phyloP scores from a whole-genome alignment of 2,797 vertebrate species.

The Trematomus bernacchii region DNA sequence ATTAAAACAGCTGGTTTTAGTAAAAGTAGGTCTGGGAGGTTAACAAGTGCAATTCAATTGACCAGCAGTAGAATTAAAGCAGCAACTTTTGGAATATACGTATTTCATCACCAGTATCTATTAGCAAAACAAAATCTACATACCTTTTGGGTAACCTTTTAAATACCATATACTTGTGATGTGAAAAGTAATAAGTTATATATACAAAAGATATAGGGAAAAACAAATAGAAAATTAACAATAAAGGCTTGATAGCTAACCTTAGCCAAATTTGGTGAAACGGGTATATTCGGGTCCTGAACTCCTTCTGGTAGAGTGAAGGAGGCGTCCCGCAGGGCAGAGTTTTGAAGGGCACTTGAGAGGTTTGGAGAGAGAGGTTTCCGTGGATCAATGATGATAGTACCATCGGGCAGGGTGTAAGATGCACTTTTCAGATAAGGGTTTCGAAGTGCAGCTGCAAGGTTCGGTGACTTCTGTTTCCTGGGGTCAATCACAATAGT shows the following conservation, averaged over 20 bases:
- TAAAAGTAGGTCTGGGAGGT: background rate
- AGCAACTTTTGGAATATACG: background rate
- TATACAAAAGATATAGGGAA: background rate
- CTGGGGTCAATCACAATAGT: constrained; percentile 80
- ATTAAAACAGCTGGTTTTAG: constrained; percentile 31
- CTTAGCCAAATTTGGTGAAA: constrained; percentile 75
- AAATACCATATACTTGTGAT: background rate
- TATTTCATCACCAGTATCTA: constrained; percentile 1
- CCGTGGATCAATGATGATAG: constrained; percentile 83
- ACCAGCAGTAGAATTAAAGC: constrained; percentile 9
- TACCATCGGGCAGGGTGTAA: constrained; percentile 85
- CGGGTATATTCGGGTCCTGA: constrained; percentile 72
- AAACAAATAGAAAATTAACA: background rate
- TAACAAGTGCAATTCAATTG: constrained; percentile 15
- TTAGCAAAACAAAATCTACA: background rate
- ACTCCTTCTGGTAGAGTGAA: constrained; percentile 74
- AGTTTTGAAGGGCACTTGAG: constrained; percentile 71
- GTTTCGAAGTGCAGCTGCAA: constrained; percentile 82
- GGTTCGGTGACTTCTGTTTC: constrained; percentile 74
- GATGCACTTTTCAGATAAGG: constrained; percentile 79
- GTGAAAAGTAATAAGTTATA: background rate
- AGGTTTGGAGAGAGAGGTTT: constrained; percentile 81
- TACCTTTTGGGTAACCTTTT: constrained; percentile 6
- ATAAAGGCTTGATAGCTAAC: constrained; percentile 46
- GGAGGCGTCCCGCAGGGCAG: constrained; percentile 63